phyloP scores from a whole-genome alignment of 2,113 vertebrate genomes.

The Aythya baeri region DNA sequence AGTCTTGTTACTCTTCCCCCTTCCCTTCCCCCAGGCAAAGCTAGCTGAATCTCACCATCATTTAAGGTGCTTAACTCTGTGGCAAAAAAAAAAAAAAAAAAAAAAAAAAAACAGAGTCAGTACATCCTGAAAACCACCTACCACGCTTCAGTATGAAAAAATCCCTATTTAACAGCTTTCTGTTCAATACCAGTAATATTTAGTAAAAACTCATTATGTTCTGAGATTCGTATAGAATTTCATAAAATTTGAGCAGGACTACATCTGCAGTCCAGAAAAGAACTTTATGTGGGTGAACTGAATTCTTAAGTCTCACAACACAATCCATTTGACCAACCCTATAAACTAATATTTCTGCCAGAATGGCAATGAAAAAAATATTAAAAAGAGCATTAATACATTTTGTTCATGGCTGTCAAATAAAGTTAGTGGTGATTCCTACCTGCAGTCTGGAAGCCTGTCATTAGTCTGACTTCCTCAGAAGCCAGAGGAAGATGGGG shows the following conservation, averaged over 20 bases:
- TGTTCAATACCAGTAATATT: neutral
- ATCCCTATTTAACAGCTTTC: neutral
- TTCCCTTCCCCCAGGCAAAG: neutral
- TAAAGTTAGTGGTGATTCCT: neutral
- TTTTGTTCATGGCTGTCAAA: neutral
- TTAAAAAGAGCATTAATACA: no score
- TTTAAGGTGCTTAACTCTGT: neutral
- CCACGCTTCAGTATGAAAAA: neutral
- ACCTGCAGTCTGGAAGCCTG: neutral
- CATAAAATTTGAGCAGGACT: neutral
- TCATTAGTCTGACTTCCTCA: neutral
- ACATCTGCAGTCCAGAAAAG: neutral
- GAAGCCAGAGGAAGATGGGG: rapidly evolving
- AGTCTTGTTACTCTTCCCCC: neutral
- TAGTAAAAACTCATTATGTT: neutral
- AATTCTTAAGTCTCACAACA: neutral
- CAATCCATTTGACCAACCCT: neutral
- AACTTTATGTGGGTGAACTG: neutral
- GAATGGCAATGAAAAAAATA: neutral
- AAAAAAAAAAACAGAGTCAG: neutral
- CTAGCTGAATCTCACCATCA: neutral
- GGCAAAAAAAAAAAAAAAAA: no score
- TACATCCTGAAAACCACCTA: neutral
- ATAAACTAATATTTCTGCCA: neutral
- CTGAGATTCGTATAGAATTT: neutral